Evolutionary conservation across 2,113 vertebrate genomes (phyloP), one percentile per base, ranked within the genome.

Genomic region (Tringa solitaria): DNA sequence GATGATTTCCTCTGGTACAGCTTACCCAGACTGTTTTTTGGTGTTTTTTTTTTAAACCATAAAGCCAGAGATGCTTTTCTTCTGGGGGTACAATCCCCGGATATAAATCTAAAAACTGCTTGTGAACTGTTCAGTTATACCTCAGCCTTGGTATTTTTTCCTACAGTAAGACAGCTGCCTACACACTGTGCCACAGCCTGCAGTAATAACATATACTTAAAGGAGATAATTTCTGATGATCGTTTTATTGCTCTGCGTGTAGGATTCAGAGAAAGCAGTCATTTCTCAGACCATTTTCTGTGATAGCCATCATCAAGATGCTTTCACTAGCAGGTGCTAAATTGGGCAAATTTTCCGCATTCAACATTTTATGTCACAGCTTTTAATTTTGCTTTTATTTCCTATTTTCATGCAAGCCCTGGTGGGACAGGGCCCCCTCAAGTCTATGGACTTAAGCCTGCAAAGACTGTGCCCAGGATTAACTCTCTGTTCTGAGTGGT

Each of bases 241-340:
- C 4, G 1, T 2, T 50, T 64, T 14, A 32, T 26, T 72, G 41
- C 26, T 70, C 61, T 8, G 0, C 15, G n/a, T 1, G 6, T 2
- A 41, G 37, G 20, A 69, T 22, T 59, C 46, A 32, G 35, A 64
- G 30, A 75, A 46, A 75, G 35, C 70, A 86, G 46, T 3, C 4
- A 30, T 56, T 81, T 50, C 65, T 23, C 45, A 53, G n/a, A 46
- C 12, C 35, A 45, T 56, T 74, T 59, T 78, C 72, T 8, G 6
- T 57, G 65, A 60, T 10, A 54, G 70, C 45, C 35, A 65, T 27
- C 45, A 72, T n/a, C 60, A 51, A 50, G 14, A 45, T n/a, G 17
- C 19, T 72, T 61, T 33, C 2, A 2, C 77, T 41, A 51, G 24
- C 50, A 80, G 41, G 35, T 1, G 9, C 27, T 45, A 74, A 78